These are phyloP conservation scores for Stigmatopora nigra DNA, from an alignment of 2,113 vertebrate species.

Conservation along the genomic window DNA sequence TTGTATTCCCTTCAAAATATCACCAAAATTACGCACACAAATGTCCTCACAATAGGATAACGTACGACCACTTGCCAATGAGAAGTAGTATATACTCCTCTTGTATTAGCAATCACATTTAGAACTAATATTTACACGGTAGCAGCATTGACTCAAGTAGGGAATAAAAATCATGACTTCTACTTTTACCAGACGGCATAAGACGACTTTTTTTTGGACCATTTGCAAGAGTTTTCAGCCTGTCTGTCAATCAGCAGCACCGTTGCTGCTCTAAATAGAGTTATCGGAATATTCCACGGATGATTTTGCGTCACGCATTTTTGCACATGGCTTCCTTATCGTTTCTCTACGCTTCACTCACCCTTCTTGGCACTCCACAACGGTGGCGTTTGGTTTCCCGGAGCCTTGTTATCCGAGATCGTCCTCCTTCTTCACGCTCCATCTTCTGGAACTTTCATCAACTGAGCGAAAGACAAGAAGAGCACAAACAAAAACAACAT, in stretches of 20 bases:
- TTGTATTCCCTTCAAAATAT: too few relatives aligned
- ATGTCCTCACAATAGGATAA: too few relatives aligned
- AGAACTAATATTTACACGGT: too few relatives aligned
- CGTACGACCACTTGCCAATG: too few relatives aligned
- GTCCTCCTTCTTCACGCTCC: constrained; percentile 28
- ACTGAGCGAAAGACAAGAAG: constrained; percentile 28
- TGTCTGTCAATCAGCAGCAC: neutral
- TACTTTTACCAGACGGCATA: neutral
- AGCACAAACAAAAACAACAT: constrained; percentile 53
- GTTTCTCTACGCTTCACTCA: constrained; percentile 48
- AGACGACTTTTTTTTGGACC: constrained; percentile 8
- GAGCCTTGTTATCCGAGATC: constrained; percentile 43
- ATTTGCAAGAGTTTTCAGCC: neutral
- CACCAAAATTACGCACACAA: too few relatives aligned
- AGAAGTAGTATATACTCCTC: too few relatives aligned
- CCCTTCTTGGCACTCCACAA: constrained; percentile 34
- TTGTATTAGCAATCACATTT: too few relatives aligned
- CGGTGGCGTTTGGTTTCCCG: constrained; percentile 35
- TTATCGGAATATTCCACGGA: neutral
- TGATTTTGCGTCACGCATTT: constrained; percentile 12
- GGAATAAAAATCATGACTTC: too few relatives aligned
- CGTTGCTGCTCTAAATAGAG: neutral
- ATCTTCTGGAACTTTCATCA: constrained; percentile 52
- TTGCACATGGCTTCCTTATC: constrained; percentile 43
- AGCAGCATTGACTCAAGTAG: too few relatives aligned